Base-by-base conservation (phyloP, 2,797 vertebrate species). In the Jordanella pulchra region DNA sequence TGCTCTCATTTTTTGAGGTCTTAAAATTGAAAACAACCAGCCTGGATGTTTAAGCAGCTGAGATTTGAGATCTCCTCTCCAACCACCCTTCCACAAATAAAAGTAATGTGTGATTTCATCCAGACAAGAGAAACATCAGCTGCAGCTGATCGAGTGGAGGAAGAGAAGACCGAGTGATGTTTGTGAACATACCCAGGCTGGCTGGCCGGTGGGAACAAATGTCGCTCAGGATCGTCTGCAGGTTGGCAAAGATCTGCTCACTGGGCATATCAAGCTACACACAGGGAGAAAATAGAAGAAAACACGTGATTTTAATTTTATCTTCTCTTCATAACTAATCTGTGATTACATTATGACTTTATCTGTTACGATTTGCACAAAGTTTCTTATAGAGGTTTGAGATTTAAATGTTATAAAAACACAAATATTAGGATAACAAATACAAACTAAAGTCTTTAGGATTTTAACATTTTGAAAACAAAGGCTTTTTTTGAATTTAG, bases 181-280 rank as follows among this genome's bases (percentile, higher is more conserved):
- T 0, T 17, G 17, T 32, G 35, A 42, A 77, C 96, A 74, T 89
- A 99, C 97, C 96, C 0, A 90, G 89, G 51, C 82, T 68, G 1
- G 92, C 69, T 0, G 96, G 95, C 79, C 94, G 96, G 72, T 94
- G 93, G 0, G 90, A 94, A 86, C 94, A 96, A 39, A 97, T 94
- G 2, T 99, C 97, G 0, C 71, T 67, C 79, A 97, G 73, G 70
- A 99, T 1, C 0, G 92, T 28, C 76, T 93, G 87, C 0, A 98
- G 89, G 87, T 99, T 99, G 76, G 92, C 91, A 1, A 94, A 5
- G 84, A 98, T 95, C 64, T 96, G 93, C 50, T 97, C 94, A 73
- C 63, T 87, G 17, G 95, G 87, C 96, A 98, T 97, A 89, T 98
- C 92, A 81, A 99, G 90, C 98, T 99, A 93, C 1, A 35, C 10